These are phyloP conservation scores for Dissostichus mawsoni DNA, from an alignment of 2,113 vertebrate genomes.

Conservation along the genomic window DNA sequence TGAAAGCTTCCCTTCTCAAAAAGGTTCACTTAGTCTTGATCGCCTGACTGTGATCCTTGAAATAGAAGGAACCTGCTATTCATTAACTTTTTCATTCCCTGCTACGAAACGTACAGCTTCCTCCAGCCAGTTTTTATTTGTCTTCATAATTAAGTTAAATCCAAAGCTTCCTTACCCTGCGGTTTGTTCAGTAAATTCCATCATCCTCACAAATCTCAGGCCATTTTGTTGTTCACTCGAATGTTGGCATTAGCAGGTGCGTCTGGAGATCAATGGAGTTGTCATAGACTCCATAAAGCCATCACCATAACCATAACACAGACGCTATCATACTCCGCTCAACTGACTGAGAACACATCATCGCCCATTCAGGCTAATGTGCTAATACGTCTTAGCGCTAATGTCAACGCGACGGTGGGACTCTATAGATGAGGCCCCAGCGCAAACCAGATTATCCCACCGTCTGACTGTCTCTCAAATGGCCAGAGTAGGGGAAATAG, in stretches of 20 bases:
- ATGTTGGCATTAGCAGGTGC: conserved; percentile 66
- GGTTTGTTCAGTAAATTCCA: conserved; percentile 2
- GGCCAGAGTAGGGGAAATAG: conserved; percentile 70
- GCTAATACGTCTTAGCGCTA: conserved; percentile 79
- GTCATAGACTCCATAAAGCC: conserved; percentile 72
- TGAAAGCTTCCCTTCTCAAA: conserved; percentile 14
- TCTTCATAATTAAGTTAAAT: conserved; percentile 35
- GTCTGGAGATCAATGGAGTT: conserved; percentile 72
- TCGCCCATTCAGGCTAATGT: conserved; percentile 78
- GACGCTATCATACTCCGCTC: conserved; percentile 68
- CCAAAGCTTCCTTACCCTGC: neutral
- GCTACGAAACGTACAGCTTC: neutral
- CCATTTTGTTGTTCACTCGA: neutral
- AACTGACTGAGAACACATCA: conserved; percentile 77
- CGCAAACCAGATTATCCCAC: conserved; percentile 78
- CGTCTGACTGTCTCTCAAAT: conserved; percentile 71
- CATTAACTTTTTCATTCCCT: neutral
- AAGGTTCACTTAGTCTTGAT: conserved; percentile 15
- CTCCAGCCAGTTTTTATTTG: conserved; percentile 9
- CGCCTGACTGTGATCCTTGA: conserved; percentile 6
- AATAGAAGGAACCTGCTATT: conserved; percentile 1
- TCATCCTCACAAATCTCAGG: conserved; percentile 8
- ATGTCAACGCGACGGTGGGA: conserved; percentile 68
- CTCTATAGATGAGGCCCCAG: conserved; percentile 71
- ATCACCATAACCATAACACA: conserved; percentile 74